A percentile compares a stretch with the other conserved stretches of the same genome.
phyloP scores from a whole-genome alignment of 2,113 vertebrate genomes.

The Mustela lutreola region DNA sequence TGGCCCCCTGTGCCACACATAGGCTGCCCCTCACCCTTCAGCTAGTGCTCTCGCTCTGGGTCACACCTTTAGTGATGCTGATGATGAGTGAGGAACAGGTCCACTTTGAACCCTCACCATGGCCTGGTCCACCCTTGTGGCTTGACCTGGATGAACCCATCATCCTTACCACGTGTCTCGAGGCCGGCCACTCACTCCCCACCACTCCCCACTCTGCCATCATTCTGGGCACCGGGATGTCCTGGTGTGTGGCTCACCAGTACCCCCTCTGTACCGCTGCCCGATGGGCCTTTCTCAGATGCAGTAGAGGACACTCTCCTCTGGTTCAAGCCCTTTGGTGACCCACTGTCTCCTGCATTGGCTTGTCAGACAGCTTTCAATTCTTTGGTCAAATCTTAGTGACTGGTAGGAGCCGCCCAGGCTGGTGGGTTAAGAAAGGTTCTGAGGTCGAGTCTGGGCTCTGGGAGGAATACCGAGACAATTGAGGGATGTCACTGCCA shows the following conservation, averaged over 20 bases:
- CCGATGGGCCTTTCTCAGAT: not conserved
- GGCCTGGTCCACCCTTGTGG: not conserved
- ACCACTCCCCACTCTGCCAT: not conserved
- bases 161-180: not conserved
- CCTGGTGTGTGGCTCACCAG: not conserved
- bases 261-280: not conserved
- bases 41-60: not conserved
- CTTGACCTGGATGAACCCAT: no score
- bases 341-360: not conserved
- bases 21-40: not conserved
- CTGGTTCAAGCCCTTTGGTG: not conserved
- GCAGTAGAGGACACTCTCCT: not conserved
- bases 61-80: not conserved
- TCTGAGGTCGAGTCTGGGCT: not conserved
- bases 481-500: not conserved
- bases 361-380: not conserved
- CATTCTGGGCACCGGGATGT: not conserved
- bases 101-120: not conserved
- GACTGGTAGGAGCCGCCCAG: not conserved
- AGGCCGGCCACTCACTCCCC: not conserved
- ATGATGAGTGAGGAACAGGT: not conserved
- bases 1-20: accelerated
- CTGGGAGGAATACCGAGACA: not conserved
- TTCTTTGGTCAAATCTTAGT: not conserved
- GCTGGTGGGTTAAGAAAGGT: not conserved